These are phyloP conservation scores for Monopterus albus DNA, from an alignment of 2,113 vertebrate genomes.

Conservation along the genomic window DNA sequence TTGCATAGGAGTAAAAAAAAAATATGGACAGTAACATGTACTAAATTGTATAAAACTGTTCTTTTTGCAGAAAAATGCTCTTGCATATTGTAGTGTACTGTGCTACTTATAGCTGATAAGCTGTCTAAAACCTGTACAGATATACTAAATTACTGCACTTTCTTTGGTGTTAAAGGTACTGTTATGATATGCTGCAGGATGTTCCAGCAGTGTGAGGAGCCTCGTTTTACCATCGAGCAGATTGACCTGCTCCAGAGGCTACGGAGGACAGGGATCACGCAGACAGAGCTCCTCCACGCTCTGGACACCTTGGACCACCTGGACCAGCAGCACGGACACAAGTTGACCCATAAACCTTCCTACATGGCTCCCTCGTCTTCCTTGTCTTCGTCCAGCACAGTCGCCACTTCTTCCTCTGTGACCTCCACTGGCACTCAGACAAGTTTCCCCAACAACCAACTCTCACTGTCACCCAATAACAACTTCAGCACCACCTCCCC, in stretches of 20 bases:
- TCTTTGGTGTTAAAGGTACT: background rate
- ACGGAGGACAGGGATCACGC: constrained; percentile 93
- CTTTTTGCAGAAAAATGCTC: too few species aligned
- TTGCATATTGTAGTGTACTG: too few species aligned
- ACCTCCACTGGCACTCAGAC: constrained; percentile 95
- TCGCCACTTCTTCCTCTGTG: constrained; percentile 66
- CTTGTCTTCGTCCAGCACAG: constrained; percentile 83
- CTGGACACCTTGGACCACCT: constrained; percentile 96
- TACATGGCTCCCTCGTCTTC: constrained; percentile 60
- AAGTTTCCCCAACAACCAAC: constrained; percentile 83
- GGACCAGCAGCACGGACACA: constrained; percentile 92
- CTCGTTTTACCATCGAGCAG: constrained; percentile 99
- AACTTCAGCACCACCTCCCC: constrained; percentile 90
- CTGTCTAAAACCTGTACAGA: too few species aligned
- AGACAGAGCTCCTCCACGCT: constrained; percentile 94
- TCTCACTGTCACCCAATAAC: constrained; percentile 90
- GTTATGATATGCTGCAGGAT: constrained; percentile 87
- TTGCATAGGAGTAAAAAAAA: background rate
- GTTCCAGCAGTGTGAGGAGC: constrained; percentile 99
- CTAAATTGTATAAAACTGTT: too few species aligned
- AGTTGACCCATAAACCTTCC: constrained; percentile 84
- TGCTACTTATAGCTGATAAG: too few species aligned
- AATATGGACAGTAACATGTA: background rate
- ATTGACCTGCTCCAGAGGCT: constrained; percentile 98
- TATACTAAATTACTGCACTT: background rate